A percentile compares a stretch with the other conserved stretches of the same genome.
Evolutionary conservation across 2,113 vertebrate species (phyloP).

Genomic region (Ceyx cyanopectus): DNA sequence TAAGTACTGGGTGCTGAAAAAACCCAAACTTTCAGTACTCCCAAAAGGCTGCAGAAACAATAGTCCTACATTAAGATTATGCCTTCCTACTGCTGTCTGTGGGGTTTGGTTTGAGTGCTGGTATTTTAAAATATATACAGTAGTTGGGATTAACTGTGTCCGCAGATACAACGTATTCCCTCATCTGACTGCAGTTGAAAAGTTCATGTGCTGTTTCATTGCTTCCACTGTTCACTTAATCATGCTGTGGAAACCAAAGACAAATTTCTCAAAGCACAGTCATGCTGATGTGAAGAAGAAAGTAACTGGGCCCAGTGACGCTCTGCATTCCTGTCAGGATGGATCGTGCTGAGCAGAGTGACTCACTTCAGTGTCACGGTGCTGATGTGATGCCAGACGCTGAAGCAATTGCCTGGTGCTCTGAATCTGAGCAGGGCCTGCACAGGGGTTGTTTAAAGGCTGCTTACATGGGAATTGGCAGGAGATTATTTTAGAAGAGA

Average conservation of each 20-base stretch:
- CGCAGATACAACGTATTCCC: background rate
- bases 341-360: background rate
- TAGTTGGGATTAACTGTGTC: background rate
- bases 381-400: background rate
- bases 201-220: conserved; percentile 2
- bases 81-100: background rate
- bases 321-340: background rate
- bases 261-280: background rate
- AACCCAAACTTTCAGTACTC: background rate
- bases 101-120: background rate
- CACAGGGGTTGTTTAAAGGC: background rate
- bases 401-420: background rate
- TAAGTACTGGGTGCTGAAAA: background rate
- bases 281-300: background rate
- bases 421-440: background rate
- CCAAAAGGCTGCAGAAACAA: background rate
- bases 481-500: background rate
- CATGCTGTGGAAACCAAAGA: background rate
- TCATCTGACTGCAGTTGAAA: background rate
- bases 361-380: background rate
- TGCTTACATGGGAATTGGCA: background rate
- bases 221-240: background rate
- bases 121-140: background rate
- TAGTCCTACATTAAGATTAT: accelerated
- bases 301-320: background rate